These are phyloP conservation scores for Ephialtes manifestator DNA, from an alignment of 2,888 invertebrate species.

Conservation along the genomic window DNA sequence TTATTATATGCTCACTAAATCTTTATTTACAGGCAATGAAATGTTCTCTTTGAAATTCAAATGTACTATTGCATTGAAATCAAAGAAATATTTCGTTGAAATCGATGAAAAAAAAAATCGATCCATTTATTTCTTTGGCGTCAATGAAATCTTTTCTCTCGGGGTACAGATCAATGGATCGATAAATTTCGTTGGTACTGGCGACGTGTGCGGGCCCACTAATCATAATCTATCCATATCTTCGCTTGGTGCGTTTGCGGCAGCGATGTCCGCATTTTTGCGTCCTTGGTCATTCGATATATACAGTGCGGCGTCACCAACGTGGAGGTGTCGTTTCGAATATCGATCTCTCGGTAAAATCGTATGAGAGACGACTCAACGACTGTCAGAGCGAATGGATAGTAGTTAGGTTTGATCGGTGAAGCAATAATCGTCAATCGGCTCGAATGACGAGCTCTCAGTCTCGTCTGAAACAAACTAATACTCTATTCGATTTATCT, in stretches of 20 bases:
- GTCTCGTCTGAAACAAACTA: slow-evolving; percentile 12
- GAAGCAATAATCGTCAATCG: slow-evolving; percentile 52
- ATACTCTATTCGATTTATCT: slow-evolving; percentile 43
- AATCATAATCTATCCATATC: neutral
- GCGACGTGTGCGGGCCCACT: slow-evolving; percentile 21
- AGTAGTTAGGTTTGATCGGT: slow-evolving; percentile 7
- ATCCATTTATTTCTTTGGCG: too few relatives aligned
- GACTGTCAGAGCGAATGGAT: slow-evolving; percentile 5
- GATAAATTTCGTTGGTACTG: neutral
- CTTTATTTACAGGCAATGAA: too few relatives aligned
- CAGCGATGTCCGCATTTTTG: neutral
- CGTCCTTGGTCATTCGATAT: slow-evolving; percentile 45
- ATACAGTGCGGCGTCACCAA: neutral
- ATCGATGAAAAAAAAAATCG: too few relatives aligned
- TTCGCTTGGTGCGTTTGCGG: neutral
- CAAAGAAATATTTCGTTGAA: too few relatives aligned
- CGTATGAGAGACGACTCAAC: neutral
- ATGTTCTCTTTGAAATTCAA: too few relatives aligned
- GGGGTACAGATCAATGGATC: slow-evolving; percentile 15
- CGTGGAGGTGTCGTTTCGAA: slow-evolving; percentile 31
- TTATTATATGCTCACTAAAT: too few relatives aligned
- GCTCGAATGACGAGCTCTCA: slow-evolving; percentile 42
- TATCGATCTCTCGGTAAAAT: slow-evolving; percentile 53
- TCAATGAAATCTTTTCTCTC: too few relatives aligned
- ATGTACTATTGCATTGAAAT: too few relatives aligned